Percentiles rank a stretch among this genome's conserved stretches.
Evolutionary conservation across 2,888 invertebrate genomes (phyloP).

Genomic region (Mimumesa dahlbomi): DNA sequence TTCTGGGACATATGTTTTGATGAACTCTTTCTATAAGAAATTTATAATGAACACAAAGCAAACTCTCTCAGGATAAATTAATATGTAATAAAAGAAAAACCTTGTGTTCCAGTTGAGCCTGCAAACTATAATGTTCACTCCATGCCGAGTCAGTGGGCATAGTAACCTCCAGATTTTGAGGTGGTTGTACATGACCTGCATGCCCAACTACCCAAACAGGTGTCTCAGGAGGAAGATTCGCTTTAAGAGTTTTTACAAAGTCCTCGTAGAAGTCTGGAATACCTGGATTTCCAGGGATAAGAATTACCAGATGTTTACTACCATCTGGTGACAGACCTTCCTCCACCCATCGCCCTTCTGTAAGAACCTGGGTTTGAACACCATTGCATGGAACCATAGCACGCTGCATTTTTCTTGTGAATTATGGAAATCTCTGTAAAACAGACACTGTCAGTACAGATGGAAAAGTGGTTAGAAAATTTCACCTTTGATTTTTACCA

Average conservation of each 20-base stretch:
- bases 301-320: slow-evolving; percentile 85
- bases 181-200: slow-evolving; percentile 90
- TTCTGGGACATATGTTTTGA: slow-evolving; percentile 87
- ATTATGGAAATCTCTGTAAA: background rate
- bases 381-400: slow-evolving; percentile 83
- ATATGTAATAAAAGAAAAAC: slow-evolving; percentile 71
- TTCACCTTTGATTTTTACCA: too few relatives aligned
- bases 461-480: background rate
- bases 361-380: slow-evolving; percentile 87
- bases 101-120: slow-evolving; percentile 91
- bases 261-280: slow-evolving; percentile 89
- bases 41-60: slow-evolving; percentile 63
- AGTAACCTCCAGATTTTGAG: slow-evolving; percentile 79
- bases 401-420: slow-evolving; percentile 76
- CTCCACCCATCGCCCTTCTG: slow-evolving; percentile 87
- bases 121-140: slow-evolving; percentile 85
- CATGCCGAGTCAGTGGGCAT: slow-evolving; percentile 55
- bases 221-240: slow-evolving; percentile 82
- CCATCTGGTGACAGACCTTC: slow-evolving; percentile 29
- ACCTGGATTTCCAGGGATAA: slow-evolving; percentile 95
- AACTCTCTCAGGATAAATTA: slow-evolving; percentile 82
- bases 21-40: slow-evolving; percentile 83
- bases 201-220: slow-evolving; percentile 92
- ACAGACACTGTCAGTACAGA: background rate
- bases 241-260: slow-evolving; percentile 86